These are phyloP conservation scores for Orycteropus afer DNA, from an alignment of 2,113 vertebrate genomes.

Conservation along the genomic window DNA sequence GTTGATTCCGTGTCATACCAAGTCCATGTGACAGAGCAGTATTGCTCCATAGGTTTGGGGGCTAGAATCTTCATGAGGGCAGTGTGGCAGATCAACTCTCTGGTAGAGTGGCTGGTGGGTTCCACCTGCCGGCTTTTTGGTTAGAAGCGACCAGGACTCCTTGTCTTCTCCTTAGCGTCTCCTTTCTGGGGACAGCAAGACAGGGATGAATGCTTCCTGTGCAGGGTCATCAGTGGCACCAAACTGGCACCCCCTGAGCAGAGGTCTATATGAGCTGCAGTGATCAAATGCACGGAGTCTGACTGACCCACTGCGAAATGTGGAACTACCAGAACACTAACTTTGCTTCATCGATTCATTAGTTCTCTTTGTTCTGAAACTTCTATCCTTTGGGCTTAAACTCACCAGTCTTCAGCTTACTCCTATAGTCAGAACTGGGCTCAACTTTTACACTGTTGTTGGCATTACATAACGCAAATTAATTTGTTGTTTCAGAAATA, in stretches of 20 bases:
- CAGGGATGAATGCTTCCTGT: not conserved
- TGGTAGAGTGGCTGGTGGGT: not conserved
- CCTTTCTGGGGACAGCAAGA: not conserved
- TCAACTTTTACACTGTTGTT: not conserved
- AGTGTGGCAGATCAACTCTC: not conserved
- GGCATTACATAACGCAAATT: not conserved
- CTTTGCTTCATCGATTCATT: not conserved
- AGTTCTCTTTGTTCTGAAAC: not conserved
- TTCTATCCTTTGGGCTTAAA: not conserved
- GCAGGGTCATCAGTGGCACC: not conserved
- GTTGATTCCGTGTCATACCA: not conserved
- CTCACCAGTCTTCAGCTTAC: not conserved
- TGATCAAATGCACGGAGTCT: not conserved
- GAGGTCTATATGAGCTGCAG: too few relatives aligned
- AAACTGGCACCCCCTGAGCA: not conserved
- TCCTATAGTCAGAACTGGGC: not conserved
- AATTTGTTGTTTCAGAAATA: not conserved
- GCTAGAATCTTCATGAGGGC: not conserved
- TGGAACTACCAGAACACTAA: not conserved
- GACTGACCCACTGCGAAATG: too few relatives aligned
- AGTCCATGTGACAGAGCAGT: not conserved
- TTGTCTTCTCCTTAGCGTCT: not conserved
- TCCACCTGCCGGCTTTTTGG: not conserved
- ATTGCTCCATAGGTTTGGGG: not conserved
- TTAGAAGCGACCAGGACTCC: not conserved